Evolutionary conservation across 2,113 vertebrate species (phyloP), one percentile per base, ranked within the genome.

Genomic region (Ochotona curzoniae): DNA sequence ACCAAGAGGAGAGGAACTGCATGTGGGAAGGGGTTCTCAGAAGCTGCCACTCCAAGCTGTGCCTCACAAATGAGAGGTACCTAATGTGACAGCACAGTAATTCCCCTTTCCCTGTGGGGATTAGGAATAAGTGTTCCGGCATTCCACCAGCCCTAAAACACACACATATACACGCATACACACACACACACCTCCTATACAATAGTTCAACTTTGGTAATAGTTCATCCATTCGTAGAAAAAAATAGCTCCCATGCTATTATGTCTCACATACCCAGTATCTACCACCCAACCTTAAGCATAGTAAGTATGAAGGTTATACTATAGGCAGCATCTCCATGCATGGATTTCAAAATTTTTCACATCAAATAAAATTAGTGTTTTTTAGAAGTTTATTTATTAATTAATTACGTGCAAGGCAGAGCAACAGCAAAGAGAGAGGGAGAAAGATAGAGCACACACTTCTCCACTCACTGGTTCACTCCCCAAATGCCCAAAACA

Each of bases 21-120:
- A 2, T 0, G 60, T 30, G 49, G 26, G 51, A 82, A 32, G 4
- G 9, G 38, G 18, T 26, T n/a, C 49, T 17, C 0, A 0, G 11
- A 73, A 35, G 51, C 5, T 13, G 11, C 26, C n/a, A 25, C 30
- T 35, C 74, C 54, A 66, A 11, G 14, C n/a, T 57, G 73, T 47
- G 66, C 49, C 84, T 82, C 67, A 26, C 3, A 25, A 2, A 30
- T 5, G 13, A 49, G 80, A 83, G 67, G 14, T 7, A 49, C 14
- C 4, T 38, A 47, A 60, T 20, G 14, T 47, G 21, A 88, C n/a
- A 13, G 66, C 20, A 66, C 30, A 30, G 13, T 32, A 44, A 79
- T 21, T 86, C 60, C 8, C 67, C 61, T 71, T 82, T 64, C 17
- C 15, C 54, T 51, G 0, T 25, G 23, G 10, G 7, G 30, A 8